A percentile compares a stretch with the other conserved stretches of the same genome.
phyloP scores from a whole-genome alignment of 1,140 invertebrate genomes.

The Pomacea maculata region DNA sequence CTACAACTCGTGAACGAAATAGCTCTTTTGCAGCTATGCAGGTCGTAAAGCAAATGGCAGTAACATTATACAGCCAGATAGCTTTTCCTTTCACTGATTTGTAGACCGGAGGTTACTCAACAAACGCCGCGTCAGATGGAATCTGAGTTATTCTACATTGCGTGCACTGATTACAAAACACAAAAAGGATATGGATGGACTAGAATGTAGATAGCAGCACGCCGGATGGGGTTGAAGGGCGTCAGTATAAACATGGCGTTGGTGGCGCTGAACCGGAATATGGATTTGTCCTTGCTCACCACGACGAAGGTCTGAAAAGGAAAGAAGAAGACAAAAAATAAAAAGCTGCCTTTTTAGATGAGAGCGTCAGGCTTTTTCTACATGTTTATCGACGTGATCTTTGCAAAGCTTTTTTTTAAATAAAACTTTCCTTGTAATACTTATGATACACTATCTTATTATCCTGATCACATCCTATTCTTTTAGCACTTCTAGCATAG shows the following conservation, averaged over 20 bases:
- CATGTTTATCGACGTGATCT: background rate
- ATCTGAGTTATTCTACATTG: too few species aligned
- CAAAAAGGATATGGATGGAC: slow-evolving; percentile 82
- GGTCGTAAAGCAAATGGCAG: too few species aligned
- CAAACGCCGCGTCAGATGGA: too few species aligned
- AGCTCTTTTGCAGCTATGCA: too few species aligned
- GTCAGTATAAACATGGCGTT: slow-evolving; percentile 94
- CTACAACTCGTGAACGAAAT: background rate
- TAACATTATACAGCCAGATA: background rate
- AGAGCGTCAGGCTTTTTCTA: background rate
- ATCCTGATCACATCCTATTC: too few species aligned
- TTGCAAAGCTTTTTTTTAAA: too few species aligned
- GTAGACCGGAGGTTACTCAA: background rate
- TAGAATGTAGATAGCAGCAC: slow-evolving; percentile 96
- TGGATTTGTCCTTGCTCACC: slow-evolving; percentile 97
- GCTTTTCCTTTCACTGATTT: background rate
- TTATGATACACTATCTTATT: too few species aligned
- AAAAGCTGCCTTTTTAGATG: background rate
- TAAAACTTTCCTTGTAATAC: too few species aligned
- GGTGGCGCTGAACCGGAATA: slow-evolving; percentile 97
- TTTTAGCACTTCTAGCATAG: too few species aligned
- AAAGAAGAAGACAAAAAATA: slow-evolving; percentile 21
- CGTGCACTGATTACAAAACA: background rate
- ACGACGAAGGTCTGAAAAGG: slow-evolving; percentile 93
- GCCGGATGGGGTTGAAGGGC: slow-evolving; percentile 96